Percentiles rank a stretch among this genome's conserved stretches.
These are phyloP conservation scores for Peribatodes rhomboidaria DNA, from an alignment of 2,888 invertebrate species.

Conservation along the genomic window DNA sequence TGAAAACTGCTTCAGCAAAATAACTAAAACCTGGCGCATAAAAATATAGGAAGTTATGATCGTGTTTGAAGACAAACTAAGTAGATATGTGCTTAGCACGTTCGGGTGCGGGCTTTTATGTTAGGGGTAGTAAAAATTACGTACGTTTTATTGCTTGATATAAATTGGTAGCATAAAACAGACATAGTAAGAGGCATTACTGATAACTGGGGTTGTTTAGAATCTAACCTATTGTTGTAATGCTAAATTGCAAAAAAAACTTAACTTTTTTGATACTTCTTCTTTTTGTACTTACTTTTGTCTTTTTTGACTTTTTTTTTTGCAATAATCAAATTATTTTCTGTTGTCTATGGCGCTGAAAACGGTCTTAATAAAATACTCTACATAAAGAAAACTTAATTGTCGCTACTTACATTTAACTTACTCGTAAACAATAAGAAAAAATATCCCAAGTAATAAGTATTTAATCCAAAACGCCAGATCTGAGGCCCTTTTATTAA, in stretches of 20 bases:
- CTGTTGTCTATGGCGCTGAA: no score
- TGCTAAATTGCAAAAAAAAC: background rate
- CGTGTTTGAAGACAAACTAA: slow-evolving; percentile 43
- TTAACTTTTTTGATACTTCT: no score
- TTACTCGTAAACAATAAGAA: no score
- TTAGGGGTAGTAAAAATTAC: slow-evolving; percentile 41
- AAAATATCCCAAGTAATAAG: no score
- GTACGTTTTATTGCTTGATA: slow-evolving; percentile 12
- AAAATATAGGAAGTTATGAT: slow-evolving; percentile 41
- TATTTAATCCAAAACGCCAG: no score
- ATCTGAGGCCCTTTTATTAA: no score
- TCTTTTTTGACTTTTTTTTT: no score
- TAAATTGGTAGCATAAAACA: slow-evolving; percentile 12
- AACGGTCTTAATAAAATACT: no score
- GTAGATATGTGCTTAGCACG: slow-evolving; percentile 43
- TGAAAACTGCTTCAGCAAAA: slow-evolving; percentile 14
- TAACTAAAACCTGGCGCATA: slow-evolving; percentile 20
- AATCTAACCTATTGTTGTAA: background rate
- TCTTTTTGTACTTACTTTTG: no score
- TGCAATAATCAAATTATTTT: no score
- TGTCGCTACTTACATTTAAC: no score
- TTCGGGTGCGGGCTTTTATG: slow-evolving; percentile 42
- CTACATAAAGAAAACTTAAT: no score
- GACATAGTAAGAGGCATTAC: background rate
- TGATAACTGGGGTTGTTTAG: background rate